Percentiles rank a stretch among this genome's conserved stretches.
These are phyloP conservation scores for Lithobates pipiens DNA, from an alignment of 2,797 vertebrate genomes.

Conservation along the genomic window DNA sequence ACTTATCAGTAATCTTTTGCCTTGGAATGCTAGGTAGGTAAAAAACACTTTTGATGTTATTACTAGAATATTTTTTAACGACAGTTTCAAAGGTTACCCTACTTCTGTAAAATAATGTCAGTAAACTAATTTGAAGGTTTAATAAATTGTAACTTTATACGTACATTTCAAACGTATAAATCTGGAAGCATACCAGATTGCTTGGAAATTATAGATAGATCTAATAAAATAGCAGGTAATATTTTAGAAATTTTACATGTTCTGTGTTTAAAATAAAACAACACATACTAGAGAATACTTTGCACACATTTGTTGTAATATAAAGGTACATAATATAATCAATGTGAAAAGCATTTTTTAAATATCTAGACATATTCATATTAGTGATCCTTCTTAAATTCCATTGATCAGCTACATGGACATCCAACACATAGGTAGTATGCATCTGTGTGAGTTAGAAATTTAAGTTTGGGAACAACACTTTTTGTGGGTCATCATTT, in stretches of 20 bases:
- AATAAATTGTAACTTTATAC: not conserved
- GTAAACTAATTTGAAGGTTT: not conserved
- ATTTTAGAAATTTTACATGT: not conserved
- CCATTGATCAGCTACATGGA: too few species aligned
- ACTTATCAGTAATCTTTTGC: conserved; percentile 67
- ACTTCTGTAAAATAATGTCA: not conserved
- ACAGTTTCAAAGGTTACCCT: not conserved
- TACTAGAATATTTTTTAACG: too few species aligned
- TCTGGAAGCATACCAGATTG: not conserved
- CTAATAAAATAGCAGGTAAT: not conserved
- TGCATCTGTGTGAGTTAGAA: too few species aligned
- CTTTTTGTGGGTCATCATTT: too few species aligned
- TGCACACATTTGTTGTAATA: too few species aligned
- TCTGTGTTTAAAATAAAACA: not conserved
- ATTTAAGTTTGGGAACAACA: too few species aligned
- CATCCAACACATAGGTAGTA: too few species aligned
- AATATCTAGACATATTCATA: too few species aligned
- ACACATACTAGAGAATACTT: not conserved
- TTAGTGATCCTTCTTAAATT: too few species aligned
- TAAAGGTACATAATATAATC: too few species aligned
- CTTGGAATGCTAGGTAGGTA: conserved; percentile 76
- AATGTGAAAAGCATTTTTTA: too few species aligned
- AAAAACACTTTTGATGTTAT: not conserved
- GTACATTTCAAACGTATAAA: not conserved
- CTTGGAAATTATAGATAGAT: not conserved